These are phyloP conservation scores for Motacilla tschutschensis DNA, from an alignment of 2,113 vertebrate species.

Conservation along the genomic window DNA sequence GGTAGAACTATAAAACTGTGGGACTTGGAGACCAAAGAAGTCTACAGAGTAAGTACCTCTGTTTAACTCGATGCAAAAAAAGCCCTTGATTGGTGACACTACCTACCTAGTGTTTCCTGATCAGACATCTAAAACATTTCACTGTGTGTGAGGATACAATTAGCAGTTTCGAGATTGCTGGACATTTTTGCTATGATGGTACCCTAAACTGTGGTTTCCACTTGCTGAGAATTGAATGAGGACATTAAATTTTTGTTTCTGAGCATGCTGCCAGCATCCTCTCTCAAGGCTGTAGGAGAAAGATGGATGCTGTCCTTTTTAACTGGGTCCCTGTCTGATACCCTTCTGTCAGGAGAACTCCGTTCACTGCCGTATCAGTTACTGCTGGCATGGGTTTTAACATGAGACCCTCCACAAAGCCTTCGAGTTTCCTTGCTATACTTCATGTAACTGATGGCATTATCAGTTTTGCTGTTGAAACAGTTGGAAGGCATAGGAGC, in stretches of 20 bases:
- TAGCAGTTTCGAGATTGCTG: background rate
- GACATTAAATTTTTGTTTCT: constrained; percentile 72
- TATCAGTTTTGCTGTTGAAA: background rate
- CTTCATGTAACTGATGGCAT: background rate
- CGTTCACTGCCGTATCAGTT: background rate
- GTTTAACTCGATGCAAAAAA: background rate
- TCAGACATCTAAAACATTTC: background rate
- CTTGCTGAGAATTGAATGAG: constrained; percentile 68
- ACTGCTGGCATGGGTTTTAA: background rate
- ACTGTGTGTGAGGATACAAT: background rate
- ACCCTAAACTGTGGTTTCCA: constrained; percentile 63
- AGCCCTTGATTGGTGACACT: background rate
- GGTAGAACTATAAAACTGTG: constrained; percentile 96
- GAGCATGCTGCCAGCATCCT: constrained; percentile 44
- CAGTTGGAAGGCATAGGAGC: background rate
- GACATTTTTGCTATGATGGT: constrained; percentile 63
- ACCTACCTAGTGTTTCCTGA: background rate
- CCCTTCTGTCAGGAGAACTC: background rate
- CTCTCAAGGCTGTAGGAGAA: background rate
- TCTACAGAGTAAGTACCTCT: constrained; percentile 88
- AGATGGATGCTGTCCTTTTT: background rate
- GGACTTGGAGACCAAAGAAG: constrained; percentile 96
- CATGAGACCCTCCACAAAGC: background rate
- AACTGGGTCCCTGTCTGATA: background rate
- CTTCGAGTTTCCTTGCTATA: background rate